Percentiles rank a stretch among this genome's conserved stretches.
These are phyloP conservation scores for Galeopterus variegatus DNA, from an alignment of 2,113 vertebrate genomes.

Conservation along the genomic window DNA sequence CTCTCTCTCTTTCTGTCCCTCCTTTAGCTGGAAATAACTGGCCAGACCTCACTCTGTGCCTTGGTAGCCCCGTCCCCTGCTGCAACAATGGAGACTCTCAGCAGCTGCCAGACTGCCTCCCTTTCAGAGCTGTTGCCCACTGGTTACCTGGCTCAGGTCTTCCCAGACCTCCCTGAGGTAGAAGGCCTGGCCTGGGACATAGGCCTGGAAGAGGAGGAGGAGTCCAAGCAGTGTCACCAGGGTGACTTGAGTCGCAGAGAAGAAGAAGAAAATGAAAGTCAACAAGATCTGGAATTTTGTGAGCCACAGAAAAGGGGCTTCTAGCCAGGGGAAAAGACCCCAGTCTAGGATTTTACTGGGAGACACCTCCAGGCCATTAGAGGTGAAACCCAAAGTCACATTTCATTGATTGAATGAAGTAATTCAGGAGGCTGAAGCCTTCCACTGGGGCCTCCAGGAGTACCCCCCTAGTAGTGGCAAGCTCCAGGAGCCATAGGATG, in stretches of 20 bases:
- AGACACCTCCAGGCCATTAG: slow-evolving; percentile 80
- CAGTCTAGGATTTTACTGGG: slow-evolving; percentile 95
- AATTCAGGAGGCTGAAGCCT: slow-evolving; percentile 92
- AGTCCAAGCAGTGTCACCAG: not conserved
- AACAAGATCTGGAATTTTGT: slow-evolving; percentile 94
- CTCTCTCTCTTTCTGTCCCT: not conserved
- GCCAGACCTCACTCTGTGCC: not conserved
- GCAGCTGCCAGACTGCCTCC: slow-evolving; percentile 80
- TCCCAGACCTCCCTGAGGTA: slow-evolving; percentile 88
- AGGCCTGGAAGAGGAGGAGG: slow-evolving; percentile 87
- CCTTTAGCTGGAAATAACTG: slow-evolving; percentile 54
- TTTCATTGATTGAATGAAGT: slow-evolving; percentile 94
- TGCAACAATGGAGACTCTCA: slow-evolving; percentile 91
- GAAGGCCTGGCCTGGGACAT: slow-evolving; percentile 85
- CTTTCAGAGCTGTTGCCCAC: slow-evolving; percentile 87
- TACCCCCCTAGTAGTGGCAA: slow-evolving; percentile 85
- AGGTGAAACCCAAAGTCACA: slow-evolving; percentile 91
- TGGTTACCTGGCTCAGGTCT: slow-evolving; percentile 92
- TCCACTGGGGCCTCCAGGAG: slow-evolving; percentile 84
- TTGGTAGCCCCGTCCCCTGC: not conserved
- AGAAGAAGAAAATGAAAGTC: slow-evolving; percentile 89
- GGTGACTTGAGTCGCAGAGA: slow-evolving; percentile 41
- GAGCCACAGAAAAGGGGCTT: slow-evolving; percentile 89
- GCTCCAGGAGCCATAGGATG: slow-evolving; percentile 86
- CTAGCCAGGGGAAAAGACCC: slow-evolving; percentile 90